Percentiles rank a stretch among this genome's conserved stretches.
Evolutionary conservation across 2,113 vertebrate species (phyloP).

Genomic region (Electrona antarctica): DNA sequence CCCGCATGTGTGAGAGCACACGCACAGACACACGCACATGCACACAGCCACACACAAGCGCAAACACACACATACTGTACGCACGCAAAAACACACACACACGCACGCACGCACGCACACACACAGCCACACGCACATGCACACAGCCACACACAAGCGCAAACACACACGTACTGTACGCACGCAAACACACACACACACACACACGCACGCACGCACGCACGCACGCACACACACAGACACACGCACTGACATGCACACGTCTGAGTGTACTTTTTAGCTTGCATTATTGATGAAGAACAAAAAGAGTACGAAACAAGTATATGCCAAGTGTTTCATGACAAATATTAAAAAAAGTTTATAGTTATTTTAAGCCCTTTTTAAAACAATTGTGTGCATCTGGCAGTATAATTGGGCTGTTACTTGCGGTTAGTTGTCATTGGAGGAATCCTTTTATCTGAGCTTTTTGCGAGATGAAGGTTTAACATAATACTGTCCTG

Average conservation of each 20-base stretch:
- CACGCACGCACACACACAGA: background rate
- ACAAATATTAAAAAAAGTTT: conserved; percentile 35
- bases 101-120: background rate
- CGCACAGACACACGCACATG: background rate
- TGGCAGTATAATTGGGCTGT: background rate
- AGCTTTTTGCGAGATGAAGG: background rate
- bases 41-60: background rate
- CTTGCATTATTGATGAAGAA: conserved; percentile 49
- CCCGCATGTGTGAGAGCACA: conserved; percentile 7
- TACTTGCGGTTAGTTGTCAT: conserved; percentile 11
- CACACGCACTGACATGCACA: background rate
- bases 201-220: too few relatives aligned
- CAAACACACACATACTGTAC: background rate
- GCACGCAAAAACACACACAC: background rate
- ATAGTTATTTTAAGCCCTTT: conserved; percentile 19
- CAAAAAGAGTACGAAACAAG: too few relatives aligned
- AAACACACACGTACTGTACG: background rate
- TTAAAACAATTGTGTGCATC: conserved; percentile 8
- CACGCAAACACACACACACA: background rate
- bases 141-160: background rate
- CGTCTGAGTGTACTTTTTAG: conserved; percentile 52
- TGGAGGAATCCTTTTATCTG: background rate
- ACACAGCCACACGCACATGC: background rate
- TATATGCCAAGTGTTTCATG: conserved; percentile 11
- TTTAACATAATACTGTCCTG: background rate